These are phyloP conservation scores for Neofelis nebulosa DNA, from an alignment of 2,113 vertebrate genomes.

Conservation along the genomic window DNA sequence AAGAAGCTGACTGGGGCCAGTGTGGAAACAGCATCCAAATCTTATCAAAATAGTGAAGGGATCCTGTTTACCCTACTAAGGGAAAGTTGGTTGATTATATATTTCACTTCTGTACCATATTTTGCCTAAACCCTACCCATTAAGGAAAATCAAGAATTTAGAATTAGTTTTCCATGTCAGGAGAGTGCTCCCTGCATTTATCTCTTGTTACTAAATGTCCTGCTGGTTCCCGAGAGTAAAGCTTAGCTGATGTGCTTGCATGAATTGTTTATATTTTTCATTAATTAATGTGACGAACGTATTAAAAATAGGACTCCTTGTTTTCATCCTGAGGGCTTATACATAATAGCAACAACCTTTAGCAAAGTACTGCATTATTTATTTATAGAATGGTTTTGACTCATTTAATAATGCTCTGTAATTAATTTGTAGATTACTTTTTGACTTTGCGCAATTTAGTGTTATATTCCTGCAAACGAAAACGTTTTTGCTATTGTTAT, in stretches of 20 bases:
- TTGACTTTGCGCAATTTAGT: constrained; percentile 17
- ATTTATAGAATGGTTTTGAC: constrained; percentile 49
- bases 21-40: not conserved
- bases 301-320: constrained; percentile 44
- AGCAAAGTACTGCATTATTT: constrained; percentile 40
- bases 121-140: not conserved
- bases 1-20: not conserved
- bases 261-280: constrained; percentile 42
- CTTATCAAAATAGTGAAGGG: not conserved
- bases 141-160: constrained; percentile 26
- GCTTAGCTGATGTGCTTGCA: not conserved
- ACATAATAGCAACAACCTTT: constrained; percentile 54
- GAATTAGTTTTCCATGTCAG: not conserved
- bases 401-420: constrained; percentile 40
- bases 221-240: not conserved
- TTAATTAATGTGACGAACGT: constrained; percentile 34
- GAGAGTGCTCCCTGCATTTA: not conserved
- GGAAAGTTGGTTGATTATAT: not conserved
- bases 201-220: constrained; percentile 26
- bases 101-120: not conserved
- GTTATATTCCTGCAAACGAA: not conserved
- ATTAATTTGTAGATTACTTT: constrained; percentile 52
- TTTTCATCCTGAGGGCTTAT: constrained; percentile 33
- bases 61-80: not conserved
- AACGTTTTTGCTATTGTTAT: not conserved